Evolutionary conservation across 2,888 invertebrate species (phyloP).

Genomic region (Hypercompe scribonia): DNA sequence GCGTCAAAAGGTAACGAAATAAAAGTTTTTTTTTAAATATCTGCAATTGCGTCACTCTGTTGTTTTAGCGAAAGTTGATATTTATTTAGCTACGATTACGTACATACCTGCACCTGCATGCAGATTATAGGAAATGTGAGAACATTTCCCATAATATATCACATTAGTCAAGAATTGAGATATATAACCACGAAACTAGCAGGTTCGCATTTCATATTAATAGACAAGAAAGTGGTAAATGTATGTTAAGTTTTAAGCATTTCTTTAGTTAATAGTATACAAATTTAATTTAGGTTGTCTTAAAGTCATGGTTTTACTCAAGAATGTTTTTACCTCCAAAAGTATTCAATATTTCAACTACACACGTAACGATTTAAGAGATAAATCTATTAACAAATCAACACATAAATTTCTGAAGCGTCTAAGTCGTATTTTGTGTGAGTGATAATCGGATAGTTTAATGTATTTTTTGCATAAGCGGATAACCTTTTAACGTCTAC

Average conservation of each 20-base stretch:
- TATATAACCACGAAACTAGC: not conserved
- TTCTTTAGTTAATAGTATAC: too few relatives aligned
- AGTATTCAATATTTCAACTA: not conserved
- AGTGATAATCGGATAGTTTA: conserved; percentile 84
- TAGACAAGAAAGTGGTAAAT: not conserved
- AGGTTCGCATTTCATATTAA: not conserved
- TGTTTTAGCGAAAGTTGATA: conserved; percentile 53
- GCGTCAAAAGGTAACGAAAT: conserved; percentile 49
- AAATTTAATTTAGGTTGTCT: not conserved
- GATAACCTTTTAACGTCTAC: conserved; percentile 83
- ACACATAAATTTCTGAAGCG: conserved; percentile 66
- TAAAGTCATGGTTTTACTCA: not conserved
- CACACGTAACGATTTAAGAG: conserved; percentile 24
- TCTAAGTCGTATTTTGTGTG: conserved; percentile 68
- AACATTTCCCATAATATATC: not conserved
- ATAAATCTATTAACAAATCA: conserved; percentile 67
- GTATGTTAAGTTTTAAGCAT: not conserved
- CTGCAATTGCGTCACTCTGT: conserved; percentile 52
- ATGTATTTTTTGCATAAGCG: conserved; percentile 84
- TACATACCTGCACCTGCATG: conserved; percentile 17
- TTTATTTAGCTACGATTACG: conserved; percentile 44
- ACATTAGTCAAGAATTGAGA: not conserved
- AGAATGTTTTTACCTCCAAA: not conserved
- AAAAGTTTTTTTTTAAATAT: conserved; percentile 46
- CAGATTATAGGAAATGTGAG: not conserved